Evolutionary conservation across 2,113 vertebrate species (phyloP).

Genomic region (Silurus glanis): DNA sequence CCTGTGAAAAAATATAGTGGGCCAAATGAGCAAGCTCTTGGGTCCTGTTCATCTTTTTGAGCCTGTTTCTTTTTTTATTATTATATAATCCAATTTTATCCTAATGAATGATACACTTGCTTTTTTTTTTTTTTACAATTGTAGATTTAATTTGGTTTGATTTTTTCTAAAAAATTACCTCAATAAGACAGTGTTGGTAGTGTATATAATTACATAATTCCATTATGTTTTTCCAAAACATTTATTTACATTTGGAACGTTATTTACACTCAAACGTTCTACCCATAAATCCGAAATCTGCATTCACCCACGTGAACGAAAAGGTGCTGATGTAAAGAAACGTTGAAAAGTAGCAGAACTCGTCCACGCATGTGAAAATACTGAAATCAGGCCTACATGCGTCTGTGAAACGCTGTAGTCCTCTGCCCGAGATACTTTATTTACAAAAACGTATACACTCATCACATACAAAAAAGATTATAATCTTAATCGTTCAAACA

Average conservation of each 20-base stretch:
- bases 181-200: too few relatives aligned
- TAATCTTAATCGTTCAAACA: slow-evolving; percentile 71
- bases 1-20: too few relatives aligned
- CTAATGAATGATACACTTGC: not conserved
- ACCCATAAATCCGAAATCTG: slow-evolving; percentile 58
- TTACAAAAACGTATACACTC: slow-evolving; percentile 68
- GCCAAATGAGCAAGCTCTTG: not conserved
- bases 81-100: too few relatives aligned
- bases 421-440: slow-evolving; percentile 60
- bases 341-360: slow-evolving; percentile 48
- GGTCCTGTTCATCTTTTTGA: not conserved
- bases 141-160: too few relatives aligned
- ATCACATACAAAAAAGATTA: slow-evolving; percentile 69
- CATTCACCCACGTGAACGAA: slow-evolving; percentile 48
- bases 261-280: slow-evolving; percentile 62
- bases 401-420: slow-evolving; percentile 55
- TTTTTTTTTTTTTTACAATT: not conserved
- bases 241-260: slow-evolving; percentile 75
- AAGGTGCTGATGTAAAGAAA: slow-evolving; percentile 54
- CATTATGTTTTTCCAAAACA: slow-evolving; percentile 58
- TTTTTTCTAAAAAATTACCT: not conserved
- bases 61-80: not conserved
- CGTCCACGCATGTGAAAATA: slow-evolving; percentile 49
- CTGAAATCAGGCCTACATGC: slow-evolving; percentile 39
- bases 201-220: slow-evolving; percentile 40